phyloP scores from a whole-genome alignment of 2,797 vertebrate species.

The Mico argentatus region DNA sequence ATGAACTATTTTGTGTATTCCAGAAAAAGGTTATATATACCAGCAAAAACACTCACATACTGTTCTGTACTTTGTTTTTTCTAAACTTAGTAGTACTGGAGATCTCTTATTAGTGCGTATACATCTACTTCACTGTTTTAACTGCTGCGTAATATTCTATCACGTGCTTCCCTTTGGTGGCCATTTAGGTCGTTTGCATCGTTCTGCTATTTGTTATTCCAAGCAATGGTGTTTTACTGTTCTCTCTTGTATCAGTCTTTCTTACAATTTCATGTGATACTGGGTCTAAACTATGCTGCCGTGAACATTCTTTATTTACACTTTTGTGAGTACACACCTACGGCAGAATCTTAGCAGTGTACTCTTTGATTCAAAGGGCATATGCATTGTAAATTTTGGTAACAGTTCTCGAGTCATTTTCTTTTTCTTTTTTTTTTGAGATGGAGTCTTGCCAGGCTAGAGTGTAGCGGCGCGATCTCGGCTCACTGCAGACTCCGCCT shows the following conservation, averaged over 20 bases:
- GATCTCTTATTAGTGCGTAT: background rate
- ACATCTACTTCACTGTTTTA: background rate
- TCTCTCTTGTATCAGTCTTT: background rate
- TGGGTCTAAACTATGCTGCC: background rate
- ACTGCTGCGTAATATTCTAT: rapidly evolving
- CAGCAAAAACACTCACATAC: rapidly evolving
- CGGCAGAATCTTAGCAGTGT: no score
- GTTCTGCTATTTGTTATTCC: background rate
- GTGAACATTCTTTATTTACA: background rate
- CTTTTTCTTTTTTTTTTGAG: background rate
- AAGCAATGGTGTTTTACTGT: background rate
- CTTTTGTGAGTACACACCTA: background rate
- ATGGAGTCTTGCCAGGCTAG: background rate
- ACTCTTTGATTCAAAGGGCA: background rate
- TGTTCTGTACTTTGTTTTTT: background rate
- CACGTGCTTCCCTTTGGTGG: background rate
- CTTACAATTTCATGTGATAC: background rate
- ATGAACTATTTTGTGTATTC: background rate
- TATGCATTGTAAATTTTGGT: no score
- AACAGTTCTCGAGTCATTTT: background rate
- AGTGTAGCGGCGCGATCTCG: rapidly evolving
- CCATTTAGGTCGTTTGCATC: background rate
- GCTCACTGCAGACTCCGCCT: background rate
- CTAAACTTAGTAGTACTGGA: background rate
- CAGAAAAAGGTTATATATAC: background rate